Evolutionary conservation across 2,113 vertebrate species (phyloP).

Genomic region (Manacus vitellinus): DNA sequence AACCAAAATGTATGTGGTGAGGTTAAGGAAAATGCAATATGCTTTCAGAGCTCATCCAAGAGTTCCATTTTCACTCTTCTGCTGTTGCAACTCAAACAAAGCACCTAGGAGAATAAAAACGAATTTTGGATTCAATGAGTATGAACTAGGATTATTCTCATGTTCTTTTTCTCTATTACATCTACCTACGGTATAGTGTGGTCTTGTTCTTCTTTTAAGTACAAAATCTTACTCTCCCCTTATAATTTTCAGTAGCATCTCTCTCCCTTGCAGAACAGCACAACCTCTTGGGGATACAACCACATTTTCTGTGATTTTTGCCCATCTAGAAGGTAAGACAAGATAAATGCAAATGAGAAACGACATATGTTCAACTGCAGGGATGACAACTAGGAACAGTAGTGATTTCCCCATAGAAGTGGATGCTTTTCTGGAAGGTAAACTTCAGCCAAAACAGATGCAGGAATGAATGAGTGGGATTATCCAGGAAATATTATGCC

Average conservation of each 20-base stretch:
- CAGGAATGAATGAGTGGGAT: not conserved
- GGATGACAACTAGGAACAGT: not conserved
- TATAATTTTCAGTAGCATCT: not conserved
- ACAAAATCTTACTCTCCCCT: not conserved
- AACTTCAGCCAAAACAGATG: not conserved
- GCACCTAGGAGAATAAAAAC: not conserved
- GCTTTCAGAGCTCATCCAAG: not conserved
- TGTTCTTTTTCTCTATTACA: not conserved
- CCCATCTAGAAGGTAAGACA: not conserved
- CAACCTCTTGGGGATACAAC: not conserved
- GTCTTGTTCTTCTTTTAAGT: not conserved
- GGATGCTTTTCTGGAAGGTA: not conserved
- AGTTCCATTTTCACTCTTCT: not conserved
- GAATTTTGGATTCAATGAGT: not conserved
- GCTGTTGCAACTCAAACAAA: not conserved
- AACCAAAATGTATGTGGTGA: not conserved
- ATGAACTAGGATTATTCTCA: not conserved
- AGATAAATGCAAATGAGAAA: not conserved
- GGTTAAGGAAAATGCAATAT: not conserved
- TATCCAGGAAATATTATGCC: not conserved
- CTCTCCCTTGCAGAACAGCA: not conserved
- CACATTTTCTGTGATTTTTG: not conserved
- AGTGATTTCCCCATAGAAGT: not conserved
- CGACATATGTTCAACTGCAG: not conserved
- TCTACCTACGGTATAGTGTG: fast-evolving